Percentiles rank a stretch among this genome's conserved stretches.
These are phyloP conservation scores for Heliconius hewitsoni DNA, from an alignment of 1,140 invertebrate genomes.

Conservation along the genomic window DNA sequence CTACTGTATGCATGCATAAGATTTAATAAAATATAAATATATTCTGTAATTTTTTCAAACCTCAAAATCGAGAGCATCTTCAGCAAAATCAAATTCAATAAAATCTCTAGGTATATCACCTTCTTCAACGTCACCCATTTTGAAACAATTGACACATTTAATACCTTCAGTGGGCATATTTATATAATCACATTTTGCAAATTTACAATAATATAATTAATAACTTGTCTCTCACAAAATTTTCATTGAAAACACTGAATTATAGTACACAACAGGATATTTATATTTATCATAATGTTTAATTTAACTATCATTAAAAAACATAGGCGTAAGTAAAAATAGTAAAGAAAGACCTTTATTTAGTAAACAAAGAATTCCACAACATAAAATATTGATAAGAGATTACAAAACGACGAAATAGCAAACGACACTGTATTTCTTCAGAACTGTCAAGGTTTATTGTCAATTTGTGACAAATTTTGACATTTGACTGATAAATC, in stretches of 20 bases:
- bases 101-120: constrained; percentile 65
- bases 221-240: background rate
- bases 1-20: too few relatives aligned
- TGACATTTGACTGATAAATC: background rate
- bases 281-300: background rate
- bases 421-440: background rate
- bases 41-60: constrained; percentile 45
- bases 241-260: background rate
- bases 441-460: background rate
- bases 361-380: background rate
- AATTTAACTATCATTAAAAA: background rate
- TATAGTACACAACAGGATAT: background rate
- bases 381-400: constrained; percentile 1
- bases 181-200: background rate
- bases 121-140: constrained; percentile 67
- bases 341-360: background rate
- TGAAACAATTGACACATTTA: constrained; percentile 67
- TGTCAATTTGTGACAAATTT: background rate
- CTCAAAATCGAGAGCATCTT: constrained; percentile 76
- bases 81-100: constrained; percentile 70
- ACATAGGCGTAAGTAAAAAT: background rate
- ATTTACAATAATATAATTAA: background rate
- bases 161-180: constrained; percentile 34
- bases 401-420: background rate
- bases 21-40: too few relatives aligned